phyloP scores from a whole-genome alignment of 1,140 invertebrate genomes.

The Batillaria attramentaria region DNA sequence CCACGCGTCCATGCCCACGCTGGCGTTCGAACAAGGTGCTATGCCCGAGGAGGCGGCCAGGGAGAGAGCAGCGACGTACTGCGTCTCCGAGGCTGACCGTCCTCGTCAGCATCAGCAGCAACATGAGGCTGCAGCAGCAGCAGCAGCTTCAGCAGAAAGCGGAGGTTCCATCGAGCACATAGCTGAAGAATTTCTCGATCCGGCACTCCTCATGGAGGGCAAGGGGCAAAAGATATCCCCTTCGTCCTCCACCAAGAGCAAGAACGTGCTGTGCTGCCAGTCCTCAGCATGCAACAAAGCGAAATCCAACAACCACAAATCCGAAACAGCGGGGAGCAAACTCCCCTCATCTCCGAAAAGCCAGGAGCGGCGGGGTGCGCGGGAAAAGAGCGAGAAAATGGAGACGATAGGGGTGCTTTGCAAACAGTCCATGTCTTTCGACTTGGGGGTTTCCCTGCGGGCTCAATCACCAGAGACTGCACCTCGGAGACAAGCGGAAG shows the following conservation, averaged over 20 bases:
- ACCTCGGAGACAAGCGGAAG: background rate
- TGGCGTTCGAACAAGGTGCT: slow-evolving; percentile 23
- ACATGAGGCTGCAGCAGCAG: background rate
- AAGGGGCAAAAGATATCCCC: slow-evolving; percentile 23
- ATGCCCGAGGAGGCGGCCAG: slow-evolving; percentile 13
- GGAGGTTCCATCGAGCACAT: slow-evolving; percentile 21
- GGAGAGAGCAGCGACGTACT: slow-evolving; percentile 38
- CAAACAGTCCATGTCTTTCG: slow-evolving; percentile 66
- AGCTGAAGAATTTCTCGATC: slow-evolving; percentile 12
- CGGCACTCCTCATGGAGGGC: slow-evolving; percentile 4
- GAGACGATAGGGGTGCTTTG: slow-evolving; percentile 65
- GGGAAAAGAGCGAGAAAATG: slow-evolving; percentile 55
- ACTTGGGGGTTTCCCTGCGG: slow-evolving; percentile 60
- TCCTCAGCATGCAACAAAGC: slow-evolving; percentile 23
- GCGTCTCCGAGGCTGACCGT: slow-evolving; percentile 23
- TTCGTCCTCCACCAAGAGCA: slow-evolving; percentile 30
- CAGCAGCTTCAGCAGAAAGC: background rate
- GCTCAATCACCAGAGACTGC: slow-evolving; percentile 31
- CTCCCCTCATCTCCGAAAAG: slow-evolving; percentile 35
- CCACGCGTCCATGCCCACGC: slow-evolving; percentile 55
- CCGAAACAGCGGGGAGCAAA: background rate
- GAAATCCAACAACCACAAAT: slow-evolving; percentile 1
- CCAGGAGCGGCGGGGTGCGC: slow-evolving; percentile 42
- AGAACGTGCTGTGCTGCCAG: slow-evolving; percentile 28
- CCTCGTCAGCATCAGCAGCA: background rate